Evolutionary conservation across 2,797 vertebrate genomes (phyloP).

Genomic region (Eulemur mongoz): DNA sequence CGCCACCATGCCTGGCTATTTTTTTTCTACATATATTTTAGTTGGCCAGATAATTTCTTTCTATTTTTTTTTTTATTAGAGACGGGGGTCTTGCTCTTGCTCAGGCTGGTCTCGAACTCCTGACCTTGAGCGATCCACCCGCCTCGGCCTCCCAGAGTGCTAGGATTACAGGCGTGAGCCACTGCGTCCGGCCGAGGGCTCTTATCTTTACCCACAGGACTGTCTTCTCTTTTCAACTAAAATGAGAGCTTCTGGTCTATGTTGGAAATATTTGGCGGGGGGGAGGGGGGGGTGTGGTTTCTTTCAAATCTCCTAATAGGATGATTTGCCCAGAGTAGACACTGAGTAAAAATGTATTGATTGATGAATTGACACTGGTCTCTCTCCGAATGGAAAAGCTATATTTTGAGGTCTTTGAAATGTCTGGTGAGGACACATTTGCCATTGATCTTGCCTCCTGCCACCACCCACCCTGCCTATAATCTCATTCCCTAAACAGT

Average conservation of each 20-base stretch:
- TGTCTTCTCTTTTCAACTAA: background rate
- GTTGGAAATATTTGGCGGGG: background rate
- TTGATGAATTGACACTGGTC: background rate
- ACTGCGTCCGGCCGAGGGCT: background rate
- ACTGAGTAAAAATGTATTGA: background rate
- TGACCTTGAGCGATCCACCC: too few species aligned
- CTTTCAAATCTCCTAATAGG: background rate
- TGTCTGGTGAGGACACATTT: background rate
- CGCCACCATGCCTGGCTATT: too few species aligned
- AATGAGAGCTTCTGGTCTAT: background rate
- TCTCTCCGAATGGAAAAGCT: background rate
- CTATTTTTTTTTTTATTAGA: too few species aligned
- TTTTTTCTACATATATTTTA: too few species aligned
- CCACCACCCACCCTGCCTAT: background rate
- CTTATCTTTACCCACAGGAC: background rate
- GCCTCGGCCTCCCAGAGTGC: too few species aligned
- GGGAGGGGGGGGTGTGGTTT: background rate
- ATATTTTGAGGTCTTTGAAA: background rate
- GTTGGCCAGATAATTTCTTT: too few species aligned
- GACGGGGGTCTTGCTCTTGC: too few species aligned
- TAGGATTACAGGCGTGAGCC: too few species aligned
- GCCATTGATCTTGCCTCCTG: background rate
- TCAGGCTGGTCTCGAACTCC: too few species aligned
- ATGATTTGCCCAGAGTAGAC: background rate
- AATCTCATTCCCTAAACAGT: background rate